Conservation (phyloP, 1,140 invertebrate species). For the Lasioglossum baleicum region DNA sequence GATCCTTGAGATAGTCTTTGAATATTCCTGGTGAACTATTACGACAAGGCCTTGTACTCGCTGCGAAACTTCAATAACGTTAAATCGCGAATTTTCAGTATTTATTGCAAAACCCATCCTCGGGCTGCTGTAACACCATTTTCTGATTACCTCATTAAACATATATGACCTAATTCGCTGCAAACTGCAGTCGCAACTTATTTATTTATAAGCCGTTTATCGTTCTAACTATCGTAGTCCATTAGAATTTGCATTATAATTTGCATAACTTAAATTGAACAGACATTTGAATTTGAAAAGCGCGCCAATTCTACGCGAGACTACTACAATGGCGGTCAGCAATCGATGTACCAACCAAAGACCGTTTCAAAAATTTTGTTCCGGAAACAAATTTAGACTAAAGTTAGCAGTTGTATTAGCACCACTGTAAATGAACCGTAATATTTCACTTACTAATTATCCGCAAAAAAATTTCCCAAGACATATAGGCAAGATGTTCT, state of each 20-base stretch:
- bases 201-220: background rate
- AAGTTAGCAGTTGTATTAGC: too few species aligned
- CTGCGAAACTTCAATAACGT: slow-evolving; percentile 4
- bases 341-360: too few species aligned
- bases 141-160: background rate
- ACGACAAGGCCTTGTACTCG: background rate
- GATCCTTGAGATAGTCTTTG: slow-evolving; percentile 53
- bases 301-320: background rate
- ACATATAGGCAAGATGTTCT: too few species aligned
- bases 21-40: slow-evolving; percentile 34
- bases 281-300: background rate
- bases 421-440: too few species aligned
- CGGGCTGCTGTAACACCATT: too few species aligned
- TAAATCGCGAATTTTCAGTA: slow-evolving; percentile 5
- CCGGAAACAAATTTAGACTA: too few species aligned
- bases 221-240: background rate
- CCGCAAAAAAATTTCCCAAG: too few species aligned
- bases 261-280: background rate
- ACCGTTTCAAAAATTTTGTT: too few species aligned
- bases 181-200: too few species aligned
- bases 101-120: background rate
- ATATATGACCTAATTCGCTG: background rate
- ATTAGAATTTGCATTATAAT: background rate
- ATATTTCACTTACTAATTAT: too few species aligned
- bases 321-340: background rate